Evolutionary conservation across 2,888 invertebrate species (phyloP).

Genomic region (Acleris sparsana): DNA sequence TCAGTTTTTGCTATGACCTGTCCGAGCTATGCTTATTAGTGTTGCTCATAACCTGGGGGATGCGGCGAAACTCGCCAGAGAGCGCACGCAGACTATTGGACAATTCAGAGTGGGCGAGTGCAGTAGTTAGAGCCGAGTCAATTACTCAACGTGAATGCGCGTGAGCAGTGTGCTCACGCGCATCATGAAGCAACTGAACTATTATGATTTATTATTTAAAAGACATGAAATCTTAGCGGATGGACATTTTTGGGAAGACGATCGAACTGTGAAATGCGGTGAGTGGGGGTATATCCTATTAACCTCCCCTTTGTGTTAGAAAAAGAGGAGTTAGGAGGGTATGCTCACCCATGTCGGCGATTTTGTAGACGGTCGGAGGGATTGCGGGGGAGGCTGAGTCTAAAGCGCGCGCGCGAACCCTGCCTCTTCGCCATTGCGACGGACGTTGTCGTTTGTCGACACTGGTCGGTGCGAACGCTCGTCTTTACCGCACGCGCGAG

Average conservation of each 20-base stretch:
- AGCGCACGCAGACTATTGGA: too few relatives aligned
- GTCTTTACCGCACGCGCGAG: conserved; percentile 54
- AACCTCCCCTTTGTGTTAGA: conserved; percentile 79
- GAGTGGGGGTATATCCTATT: conserved; percentile 80
- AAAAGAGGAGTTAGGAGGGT: conserved; percentile 77
- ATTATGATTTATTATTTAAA: too few relatives aligned
- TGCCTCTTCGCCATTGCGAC: conserved; percentile 83
- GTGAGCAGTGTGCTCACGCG: too few relatives aligned
- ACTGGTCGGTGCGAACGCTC: conserved; percentile 77
- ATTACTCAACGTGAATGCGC: too few relatives aligned
- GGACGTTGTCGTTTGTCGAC: conserved; percentile 81
- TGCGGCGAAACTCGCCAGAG: too few relatives aligned
- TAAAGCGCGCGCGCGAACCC: conserved; percentile 82
- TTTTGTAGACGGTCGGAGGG: conserved; percentile 67
- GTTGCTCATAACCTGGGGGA: too few relatives aligned
- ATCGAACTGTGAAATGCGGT: conserved; percentile 74
- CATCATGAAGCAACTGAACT: too few relatives aligned
- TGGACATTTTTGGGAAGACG: conserved; percentile 56
- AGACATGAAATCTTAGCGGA: too few relatives aligned
- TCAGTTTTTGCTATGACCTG: too few relatives aligned
- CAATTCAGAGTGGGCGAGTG: too few relatives aligned
- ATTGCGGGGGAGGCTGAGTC: conserved; percentile 72
- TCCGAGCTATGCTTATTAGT: too few relatives aligned
- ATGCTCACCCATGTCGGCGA: conserved; percentile 78
- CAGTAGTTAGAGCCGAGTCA: too few relatives aligned